A percentile compares a stretch with the other conserved stretches of the same genome.
These are phyloP conservation scores for Copidosoma floridanum DNA, from an alignment of 1,140 invertebrate genomes.

Conservation along the genomic window DNA sequence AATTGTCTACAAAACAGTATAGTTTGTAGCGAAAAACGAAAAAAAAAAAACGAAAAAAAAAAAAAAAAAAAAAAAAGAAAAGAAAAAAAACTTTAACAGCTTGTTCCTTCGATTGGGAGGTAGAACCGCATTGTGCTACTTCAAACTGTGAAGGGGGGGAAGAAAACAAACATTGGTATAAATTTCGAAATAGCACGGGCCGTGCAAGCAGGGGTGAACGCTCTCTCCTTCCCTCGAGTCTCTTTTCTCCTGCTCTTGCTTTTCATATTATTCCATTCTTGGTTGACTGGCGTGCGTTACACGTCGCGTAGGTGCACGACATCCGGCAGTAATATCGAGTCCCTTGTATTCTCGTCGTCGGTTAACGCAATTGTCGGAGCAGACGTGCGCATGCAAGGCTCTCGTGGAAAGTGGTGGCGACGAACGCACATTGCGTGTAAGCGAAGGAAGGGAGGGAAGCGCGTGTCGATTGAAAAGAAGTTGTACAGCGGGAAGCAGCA, in stretches of 20 bases:
- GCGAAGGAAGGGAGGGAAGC: background rate
- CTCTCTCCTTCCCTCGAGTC: background rate
- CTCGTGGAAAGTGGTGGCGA: background rate
- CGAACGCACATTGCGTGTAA: too few species aligned
- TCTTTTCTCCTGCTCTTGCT: background rate
- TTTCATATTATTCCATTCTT: too few species aligned
- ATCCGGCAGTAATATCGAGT: conserved; percentile 23
- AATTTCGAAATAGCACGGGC: conserved; percentile 21
- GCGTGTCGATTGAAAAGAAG: conserved; percentile 5
- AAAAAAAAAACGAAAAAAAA: too few species aligned
- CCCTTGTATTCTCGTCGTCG: too few species aligned
- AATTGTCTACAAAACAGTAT: too few species aligned
- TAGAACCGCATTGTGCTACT: too few species aligned
- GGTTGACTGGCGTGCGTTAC: too few species aligned
- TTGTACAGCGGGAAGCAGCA: background rate
- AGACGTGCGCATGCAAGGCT: background rate
- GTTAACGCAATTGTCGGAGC: conserved; percentile 23
- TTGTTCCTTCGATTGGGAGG: too few species aligned
- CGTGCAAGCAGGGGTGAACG: background rate
- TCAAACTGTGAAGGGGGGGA: too few species aligned
- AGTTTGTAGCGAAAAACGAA: too few species aligned
- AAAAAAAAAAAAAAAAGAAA: too few species aligned
- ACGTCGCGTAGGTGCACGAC: background rate
- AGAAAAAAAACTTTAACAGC: too few species aligned
- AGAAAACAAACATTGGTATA: conserved; percentile 18